phyloP scores from a whole-genome alignment of 2,113 vertebrate species.

The Poecile atricapillus region DNA sequence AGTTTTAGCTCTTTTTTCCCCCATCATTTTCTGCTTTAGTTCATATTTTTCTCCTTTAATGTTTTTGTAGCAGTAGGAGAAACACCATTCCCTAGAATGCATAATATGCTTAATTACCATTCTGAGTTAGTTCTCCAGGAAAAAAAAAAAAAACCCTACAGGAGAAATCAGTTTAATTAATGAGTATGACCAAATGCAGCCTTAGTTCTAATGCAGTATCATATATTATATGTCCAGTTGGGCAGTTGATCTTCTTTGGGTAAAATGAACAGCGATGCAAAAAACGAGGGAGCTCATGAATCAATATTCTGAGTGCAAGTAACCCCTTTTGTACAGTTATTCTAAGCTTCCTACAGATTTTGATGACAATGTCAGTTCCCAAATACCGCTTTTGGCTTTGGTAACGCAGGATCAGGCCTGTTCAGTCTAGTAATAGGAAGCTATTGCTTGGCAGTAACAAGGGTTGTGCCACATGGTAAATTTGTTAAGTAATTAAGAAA shows the following conservation, averaged over 20 bases:
- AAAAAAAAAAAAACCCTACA: slow-evolving; percentile 13
- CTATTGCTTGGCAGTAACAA: slow-evolving; percentile 24
- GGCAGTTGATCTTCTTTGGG: slow-evolving; percentile 47
- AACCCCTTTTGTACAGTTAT: background rate
- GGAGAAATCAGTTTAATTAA: slow-evolving; percentile 65
- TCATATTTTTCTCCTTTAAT: slow-evolving; percentile 28
- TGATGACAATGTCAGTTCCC: background rate
- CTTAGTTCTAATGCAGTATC: slow-evolving; percentile 48
- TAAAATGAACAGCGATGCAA: slow-evolving; percentile 25
- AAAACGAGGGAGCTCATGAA: background rate
- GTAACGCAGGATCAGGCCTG: background rate
- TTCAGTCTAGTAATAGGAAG: slow-evolving; percentile 3
- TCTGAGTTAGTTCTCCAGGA: slow-evolving; percentile 34
- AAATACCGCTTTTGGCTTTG: slow-evolving; percentile 25
- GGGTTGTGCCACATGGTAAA: background rate
- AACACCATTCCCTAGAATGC: slow-evolving; percentile 30
- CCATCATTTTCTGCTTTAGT: slow-evolving; percentile 3
- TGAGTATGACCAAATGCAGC: slow-evolving; percentile 47
- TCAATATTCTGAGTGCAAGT: slow-evolving; percentile 38
- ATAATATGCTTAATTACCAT: slow-evolving; percentile 61
- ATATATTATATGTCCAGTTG: slow-evolving; percentile 58
- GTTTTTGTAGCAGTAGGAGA: slow-evolving; percentile 39
- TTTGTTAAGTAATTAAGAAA: background rate
- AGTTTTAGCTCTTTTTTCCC: background rate
- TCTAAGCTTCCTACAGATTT: slow-evolving; percentile 38